These are phyloP conservation scores for Sericinus montela DNA, from an alignment of 2,888 invertebrate genomes.

Conservation along the genomic window DNA sequence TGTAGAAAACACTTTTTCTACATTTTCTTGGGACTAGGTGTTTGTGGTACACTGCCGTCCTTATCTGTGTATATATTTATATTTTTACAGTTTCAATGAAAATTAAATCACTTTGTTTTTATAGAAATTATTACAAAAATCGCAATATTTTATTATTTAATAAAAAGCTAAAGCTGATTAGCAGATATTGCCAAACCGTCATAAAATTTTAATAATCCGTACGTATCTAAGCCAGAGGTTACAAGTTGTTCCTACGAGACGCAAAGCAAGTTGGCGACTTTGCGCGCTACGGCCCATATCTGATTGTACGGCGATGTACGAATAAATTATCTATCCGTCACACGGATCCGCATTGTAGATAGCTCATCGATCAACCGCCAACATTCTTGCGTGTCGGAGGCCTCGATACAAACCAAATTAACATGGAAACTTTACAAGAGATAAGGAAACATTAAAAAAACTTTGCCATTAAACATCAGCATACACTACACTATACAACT, in stretches of 20 bases:
- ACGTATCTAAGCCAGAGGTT: conserved; percentile 12
- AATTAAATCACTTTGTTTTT: too few relatives aligned
- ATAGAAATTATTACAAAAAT: too few relatives aligned
- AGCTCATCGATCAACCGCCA: conserved; percentile 40
- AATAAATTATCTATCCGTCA: conserved; percentile 22
- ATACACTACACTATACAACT: too few relatives aligned
- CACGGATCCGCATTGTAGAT: conserved; percentile 24
- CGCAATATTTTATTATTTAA: too few relatives aligned
- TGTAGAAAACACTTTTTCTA: too few relatives aligned
- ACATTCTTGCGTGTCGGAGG: conserved; percentile 39
- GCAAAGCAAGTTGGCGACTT: conserved; percentile 14
- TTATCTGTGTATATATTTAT: too few relatives aligned
- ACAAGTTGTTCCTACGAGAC: conserved; percentile 12
- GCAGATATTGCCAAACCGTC: neutral
- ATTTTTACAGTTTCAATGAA: too few relatives aligned
- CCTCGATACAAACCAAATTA: conserved; percentile 42
- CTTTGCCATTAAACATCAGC: neutral
- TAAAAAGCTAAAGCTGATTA: neutral
- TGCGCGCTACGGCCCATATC: conserved; percentile 14
- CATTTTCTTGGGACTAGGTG: too few relatives aligned
- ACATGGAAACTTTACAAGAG: conserved; percentile 33
- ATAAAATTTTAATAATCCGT: conserved; percentile 2
- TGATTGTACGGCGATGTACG: conserved; percentile 14
- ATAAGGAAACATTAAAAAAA: neutral
- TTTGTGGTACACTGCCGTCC: too few relatives aligned